Percentiles rank a stretch among this genome's conserved stretches.
These are phyloP conservation scores for Adrianichthys oophorus DNA, from an alignment of 2,797 vertebrate genomes.

Conservation along the genomic window DNA sequence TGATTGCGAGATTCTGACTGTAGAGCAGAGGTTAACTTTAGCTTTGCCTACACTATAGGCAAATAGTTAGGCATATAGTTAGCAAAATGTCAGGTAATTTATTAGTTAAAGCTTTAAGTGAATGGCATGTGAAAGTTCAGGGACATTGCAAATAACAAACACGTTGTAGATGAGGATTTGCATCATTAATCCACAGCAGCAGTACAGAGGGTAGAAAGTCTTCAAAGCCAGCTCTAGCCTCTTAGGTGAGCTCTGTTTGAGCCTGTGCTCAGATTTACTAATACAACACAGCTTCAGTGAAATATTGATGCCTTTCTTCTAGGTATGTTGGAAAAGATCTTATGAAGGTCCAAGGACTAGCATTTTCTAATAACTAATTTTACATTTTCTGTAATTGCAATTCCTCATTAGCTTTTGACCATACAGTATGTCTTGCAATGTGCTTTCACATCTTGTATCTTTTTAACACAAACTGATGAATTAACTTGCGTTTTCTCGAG, in stretches of 20 bases:
- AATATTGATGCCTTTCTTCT: conserved; percentile 55
- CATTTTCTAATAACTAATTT: conserved; percentile 41
- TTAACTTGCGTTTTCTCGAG: no score
- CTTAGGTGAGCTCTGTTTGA: conserved; percentile 49
- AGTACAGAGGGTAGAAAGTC: conserved; percentile 21
- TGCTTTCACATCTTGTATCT: no score
- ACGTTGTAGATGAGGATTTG: not conserved
- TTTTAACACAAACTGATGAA: no score
- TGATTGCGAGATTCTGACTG: not conserved
- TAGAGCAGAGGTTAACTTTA: conserved; percentile 4
- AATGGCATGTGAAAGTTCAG: not conserved
- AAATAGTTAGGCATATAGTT: no score
- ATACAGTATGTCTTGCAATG: no score
- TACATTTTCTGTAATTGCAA: conserved; percentile 33
- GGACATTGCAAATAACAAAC: not conserved
- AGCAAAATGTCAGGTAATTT: no score
- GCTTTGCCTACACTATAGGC: conserved; percentile 5
- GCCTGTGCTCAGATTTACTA: conserved; percentile 45
- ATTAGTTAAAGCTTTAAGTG: not conserved
- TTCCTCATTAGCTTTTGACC: no score
- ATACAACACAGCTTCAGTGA: conserved; percentile 50
- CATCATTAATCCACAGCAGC: conserved; percentile 9
- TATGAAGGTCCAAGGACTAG: conserved; percentile 45
- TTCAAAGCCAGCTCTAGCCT: conserved; percentile 44
- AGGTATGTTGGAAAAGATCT: conserved; percentile 50